Conservation (phyloP, 1,140 invertebrate genomes). For the Diploscapter pachys region DNA sequence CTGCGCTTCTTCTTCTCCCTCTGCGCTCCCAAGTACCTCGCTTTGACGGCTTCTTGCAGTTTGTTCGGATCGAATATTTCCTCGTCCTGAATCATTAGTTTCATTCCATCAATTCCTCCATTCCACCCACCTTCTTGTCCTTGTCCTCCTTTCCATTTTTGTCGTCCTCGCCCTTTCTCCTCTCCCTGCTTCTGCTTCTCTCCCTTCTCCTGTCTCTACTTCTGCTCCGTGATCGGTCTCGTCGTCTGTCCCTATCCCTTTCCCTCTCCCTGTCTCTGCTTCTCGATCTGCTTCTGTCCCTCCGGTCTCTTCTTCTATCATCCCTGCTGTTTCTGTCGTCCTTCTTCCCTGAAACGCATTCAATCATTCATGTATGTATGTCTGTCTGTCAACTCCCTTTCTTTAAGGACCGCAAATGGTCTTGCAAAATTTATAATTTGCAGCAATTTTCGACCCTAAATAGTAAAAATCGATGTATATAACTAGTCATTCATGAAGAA, state of each 20-base stretch:
- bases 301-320: conserved; percentile 33
- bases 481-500: too few relatives aligned
- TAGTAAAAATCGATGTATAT: too few relatives aligned
- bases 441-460: too few relatives aligned
- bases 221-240: conserved; percentile 23
- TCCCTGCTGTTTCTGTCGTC: conserved; percentile 47
- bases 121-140: conserved; percentile 15
- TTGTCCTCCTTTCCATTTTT: conserved; percentile 20
- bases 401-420: conserved; percentile 9
- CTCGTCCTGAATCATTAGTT: conserved; percentile 14
- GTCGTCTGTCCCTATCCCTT: conserved; percentile 46
- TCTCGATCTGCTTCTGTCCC: conserved; percentile 41
- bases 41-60: conserved; percentile 51
- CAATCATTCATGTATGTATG: neutral
- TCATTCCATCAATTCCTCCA: neutral
- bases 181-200: conserved; percentile 44
- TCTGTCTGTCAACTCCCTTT: conserved; percentile 55
- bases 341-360: conserved; percentile 10
- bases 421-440: conserved; percentile 15
- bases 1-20: conserved; percentile 78
- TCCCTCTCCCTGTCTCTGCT: conserved; percentile 47
- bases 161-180: conserved; percentile 33
- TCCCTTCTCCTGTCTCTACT: conserved; percentile 43
- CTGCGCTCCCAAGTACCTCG: conserved; percentile 86
- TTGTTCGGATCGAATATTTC: conserved; percentile 36